A percentile compares a stretch with the other conserved stretches of the same genome.
Evolutionary conservation across 2,888 invertebrate genomes (phyloP).

Genomic region (Lacanobia wlatinum): DNA sequence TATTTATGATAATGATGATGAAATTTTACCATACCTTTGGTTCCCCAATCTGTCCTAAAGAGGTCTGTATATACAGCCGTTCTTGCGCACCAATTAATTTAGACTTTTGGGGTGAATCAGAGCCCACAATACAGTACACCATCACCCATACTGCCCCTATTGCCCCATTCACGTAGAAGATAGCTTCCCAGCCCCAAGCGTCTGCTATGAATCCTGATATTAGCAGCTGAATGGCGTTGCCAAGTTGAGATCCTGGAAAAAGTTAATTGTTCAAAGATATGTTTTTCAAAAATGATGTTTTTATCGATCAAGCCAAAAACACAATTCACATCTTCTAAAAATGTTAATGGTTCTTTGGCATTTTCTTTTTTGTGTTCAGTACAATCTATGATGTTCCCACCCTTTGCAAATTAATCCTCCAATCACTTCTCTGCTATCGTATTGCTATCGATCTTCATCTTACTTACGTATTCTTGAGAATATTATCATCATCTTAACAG

Average conservation of each 20-base stretch:
- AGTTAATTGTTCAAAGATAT: neutral
- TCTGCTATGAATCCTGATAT: slow-evolving; percentile 84
- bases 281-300: too few relatives aligned
- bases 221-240: slow-evolving; percentile 91
- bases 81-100: slow-evolving; percentile 92
- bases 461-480: neutral
- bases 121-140: slow-evolving; percentile 91
- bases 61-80: slow-evolving; percentile 92
- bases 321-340: too few relatives aligned
- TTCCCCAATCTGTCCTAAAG: slow-evolving; percentile 78
- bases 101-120: slow-evolving; percentile 91
- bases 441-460: neutral
- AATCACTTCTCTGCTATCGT: neutral
- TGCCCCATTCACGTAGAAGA: slow-evolving; percentile 92
- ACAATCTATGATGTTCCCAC: too few relatives aligned
- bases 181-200: slow-evolving; percentile 92
- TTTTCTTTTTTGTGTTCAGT: too few relatives aligned
- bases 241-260: slow-evolving; percentile 89
- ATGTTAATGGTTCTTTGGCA: too few relatives aligned
- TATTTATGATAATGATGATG: too few relatives aligned
- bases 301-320: too few relatives aligned
- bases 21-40: too few relatives aligned
- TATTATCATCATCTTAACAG: too few relatives aligned
- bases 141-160: slow-evolving; percentile 90
- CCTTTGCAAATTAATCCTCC: neutral